Evolutionary conservation across 2,113 vertebrate species (phyloP).

Genomic region (Rostratula benghalensis): DNA sequence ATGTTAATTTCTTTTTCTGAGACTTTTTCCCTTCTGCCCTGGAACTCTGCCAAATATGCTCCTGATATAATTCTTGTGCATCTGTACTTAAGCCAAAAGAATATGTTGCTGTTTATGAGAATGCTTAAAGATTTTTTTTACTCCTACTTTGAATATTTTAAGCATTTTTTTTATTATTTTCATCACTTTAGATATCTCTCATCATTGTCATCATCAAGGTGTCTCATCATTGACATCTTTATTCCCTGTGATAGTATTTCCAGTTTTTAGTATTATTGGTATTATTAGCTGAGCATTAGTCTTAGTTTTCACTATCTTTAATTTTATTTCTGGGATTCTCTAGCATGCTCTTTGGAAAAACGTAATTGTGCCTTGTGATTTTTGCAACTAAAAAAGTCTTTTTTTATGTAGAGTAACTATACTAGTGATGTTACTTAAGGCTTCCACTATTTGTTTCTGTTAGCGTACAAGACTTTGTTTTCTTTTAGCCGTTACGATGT

Average conservation of each 20-base stretch:
- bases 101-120: not conserved
- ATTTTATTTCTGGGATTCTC: slow-evolving; percentile 73
- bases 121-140: not conserved
- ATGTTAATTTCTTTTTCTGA: not conserved
- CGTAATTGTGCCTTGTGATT: slow-evolving; percentile 62
- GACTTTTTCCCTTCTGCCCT: not conserved
- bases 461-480: not conserved
- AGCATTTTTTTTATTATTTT: not conserved
- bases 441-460: not conserved
- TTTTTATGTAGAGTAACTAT: not conserved
- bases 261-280: slow-evolving; percentile 62
- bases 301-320: not conserved
- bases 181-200: not conserved
- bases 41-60: not conserved
- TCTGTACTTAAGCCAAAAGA: not conserved
- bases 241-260: not conserved
- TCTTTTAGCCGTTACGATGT: not conserved
- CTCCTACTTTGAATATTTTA: not conserved
- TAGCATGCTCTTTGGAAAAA: slow-evolving; percentile 53
- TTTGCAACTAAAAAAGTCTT: slow-evolving; percentile 74
- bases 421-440: not conserved
- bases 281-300: slow-evolving; percentile 39
- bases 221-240: not conserved
- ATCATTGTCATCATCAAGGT: not conserved
- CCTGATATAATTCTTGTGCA: not conserved